Conservation (phyloP, 2,888 invertebrate genomes). For the Lissonota sp. region DNA sequence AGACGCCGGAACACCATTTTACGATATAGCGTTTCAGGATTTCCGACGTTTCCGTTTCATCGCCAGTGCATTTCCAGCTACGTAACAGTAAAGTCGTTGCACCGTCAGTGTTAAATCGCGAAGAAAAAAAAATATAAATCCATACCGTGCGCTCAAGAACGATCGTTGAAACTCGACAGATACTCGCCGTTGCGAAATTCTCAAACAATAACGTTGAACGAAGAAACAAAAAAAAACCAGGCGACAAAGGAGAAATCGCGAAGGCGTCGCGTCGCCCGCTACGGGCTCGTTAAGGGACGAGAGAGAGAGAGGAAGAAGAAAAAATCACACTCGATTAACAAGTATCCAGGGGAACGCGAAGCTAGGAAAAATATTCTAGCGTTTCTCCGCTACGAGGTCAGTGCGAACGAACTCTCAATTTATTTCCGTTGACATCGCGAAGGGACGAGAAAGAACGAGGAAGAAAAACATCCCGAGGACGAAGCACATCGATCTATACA, state of each 20-base stretch:
- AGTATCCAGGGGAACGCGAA: neutral
- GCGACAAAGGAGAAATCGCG: neutral
- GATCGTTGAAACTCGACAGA: neutral
- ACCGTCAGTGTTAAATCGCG: slow-evolving; percentile 25
- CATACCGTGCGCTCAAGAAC: slow-evolving; percentile 12
- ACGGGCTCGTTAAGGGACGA: slow-evolving; percentile 21
- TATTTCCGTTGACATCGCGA: slow-evolving; percentile 11
- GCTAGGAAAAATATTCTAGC: slow-evolving; percentile 14
- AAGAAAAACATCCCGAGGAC: slow-evolving; percentile 25
- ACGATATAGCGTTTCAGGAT: too few species aligned
- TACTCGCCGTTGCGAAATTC: neutral
- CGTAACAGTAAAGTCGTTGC: slow-evolving; percentile 54
- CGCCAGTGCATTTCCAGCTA: slow-evolving; percentile 63
- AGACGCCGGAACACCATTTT: too few species aligned
- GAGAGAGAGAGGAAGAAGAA: neutral
- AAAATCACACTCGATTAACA: slow-evolving; percentile 1
- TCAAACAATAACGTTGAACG: slow-evolving; percentile 3
- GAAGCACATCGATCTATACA: slow-evolving; percentile 18
- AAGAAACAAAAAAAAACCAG: neutral
- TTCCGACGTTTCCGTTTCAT: too few species aligned
- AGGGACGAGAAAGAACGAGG: neutral
- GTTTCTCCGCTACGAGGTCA: slow-evolving; percentile 36
- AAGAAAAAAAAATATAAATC: slow-evolving; percentile 24
- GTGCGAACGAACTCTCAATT: neutral
- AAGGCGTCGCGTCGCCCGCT: slow-evolving; percentile 29